Conservation (phyloP, 2,797 vertebrate species). For the Enteromius anoplus region DNA sequence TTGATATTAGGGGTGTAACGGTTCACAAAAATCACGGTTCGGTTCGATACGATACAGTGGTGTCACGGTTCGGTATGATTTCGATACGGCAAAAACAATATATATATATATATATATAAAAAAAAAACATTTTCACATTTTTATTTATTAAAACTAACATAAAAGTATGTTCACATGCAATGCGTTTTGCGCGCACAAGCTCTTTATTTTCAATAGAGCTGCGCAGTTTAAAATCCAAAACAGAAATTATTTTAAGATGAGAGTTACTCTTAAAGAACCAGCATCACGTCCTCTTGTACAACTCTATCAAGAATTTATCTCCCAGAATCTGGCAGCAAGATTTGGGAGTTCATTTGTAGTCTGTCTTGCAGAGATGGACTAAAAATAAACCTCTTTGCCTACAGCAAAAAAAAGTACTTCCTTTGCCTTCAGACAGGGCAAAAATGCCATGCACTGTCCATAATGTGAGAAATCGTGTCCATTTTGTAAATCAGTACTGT, state of each 20-base stretch:
- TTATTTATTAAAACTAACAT: no score
- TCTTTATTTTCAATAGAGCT: no score
- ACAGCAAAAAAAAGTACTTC: no score
- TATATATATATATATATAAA: no score
- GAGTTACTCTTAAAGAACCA: background rate
- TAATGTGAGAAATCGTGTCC: slow-evolving; percentile 68
- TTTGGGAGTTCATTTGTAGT: background rate
- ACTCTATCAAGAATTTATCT: background rate
- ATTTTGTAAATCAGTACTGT: slow-evolving; percentile 70
- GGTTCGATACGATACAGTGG: no score
- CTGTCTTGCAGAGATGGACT: background rate
- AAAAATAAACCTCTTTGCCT: background rate
- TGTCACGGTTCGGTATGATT: no score
- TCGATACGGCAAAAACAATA: no score
- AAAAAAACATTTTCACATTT: no score
- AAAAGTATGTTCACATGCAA: no score
- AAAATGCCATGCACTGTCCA: slow-evolving; percentile 68
- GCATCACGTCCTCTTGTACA: background rate
- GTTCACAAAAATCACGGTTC: no score
- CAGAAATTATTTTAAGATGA: background rate
- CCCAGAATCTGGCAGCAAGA: background rate
- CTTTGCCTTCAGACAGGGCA: slow-evolving; percentile 9
- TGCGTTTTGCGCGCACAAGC: no score
- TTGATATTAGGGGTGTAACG: background rate
- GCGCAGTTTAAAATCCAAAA: no score